Percentiles rank a stretch among this genome's conserved stretches.
These are phyloP conservation scores for Poliocrania exsul DNA, from an alignment of 2,797 vertebrate genomes.

Conservation along the genomic window DNA sequence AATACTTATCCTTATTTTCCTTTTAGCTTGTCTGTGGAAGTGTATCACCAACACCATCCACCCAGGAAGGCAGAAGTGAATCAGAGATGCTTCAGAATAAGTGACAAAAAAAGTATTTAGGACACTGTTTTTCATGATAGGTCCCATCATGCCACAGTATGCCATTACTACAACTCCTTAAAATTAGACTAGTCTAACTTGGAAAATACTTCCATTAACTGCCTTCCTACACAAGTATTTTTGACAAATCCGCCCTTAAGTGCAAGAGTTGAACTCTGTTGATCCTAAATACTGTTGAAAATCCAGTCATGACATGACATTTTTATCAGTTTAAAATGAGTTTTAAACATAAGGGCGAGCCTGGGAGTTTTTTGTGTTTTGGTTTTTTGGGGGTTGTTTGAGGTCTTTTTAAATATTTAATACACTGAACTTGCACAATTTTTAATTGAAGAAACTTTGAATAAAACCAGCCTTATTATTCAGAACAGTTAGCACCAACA, in stretches of 20 bases:
- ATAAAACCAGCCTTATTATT: background rate
- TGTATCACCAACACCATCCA: background rate
- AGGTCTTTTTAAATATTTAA: background rate
- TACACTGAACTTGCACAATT: background rate
- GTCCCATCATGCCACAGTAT: background rate
- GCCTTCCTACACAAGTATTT: background rate
- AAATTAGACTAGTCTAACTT: background rate
- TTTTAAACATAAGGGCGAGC: background rate
- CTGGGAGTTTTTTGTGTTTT: background rate
- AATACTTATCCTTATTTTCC: background rate
- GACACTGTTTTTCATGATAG: background rate
- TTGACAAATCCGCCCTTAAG: background rate
- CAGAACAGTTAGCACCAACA: background rate
- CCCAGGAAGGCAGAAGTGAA: background rate
- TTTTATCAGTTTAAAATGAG: background rate
- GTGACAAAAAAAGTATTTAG: background rate
- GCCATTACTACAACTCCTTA: background rate
- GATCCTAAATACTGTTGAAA: background rate
- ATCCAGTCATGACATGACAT: accelerated
- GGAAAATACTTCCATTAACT: background rate
- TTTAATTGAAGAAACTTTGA: background rate
- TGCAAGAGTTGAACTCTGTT: background rate
- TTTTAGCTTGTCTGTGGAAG: background rate
- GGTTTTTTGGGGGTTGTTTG: background rate
- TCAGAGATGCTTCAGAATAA: conserved; percentile 6